Conservation (phyloP, 1,140 invertebrate species). For the Alviniconcha marisindica region DNA sequence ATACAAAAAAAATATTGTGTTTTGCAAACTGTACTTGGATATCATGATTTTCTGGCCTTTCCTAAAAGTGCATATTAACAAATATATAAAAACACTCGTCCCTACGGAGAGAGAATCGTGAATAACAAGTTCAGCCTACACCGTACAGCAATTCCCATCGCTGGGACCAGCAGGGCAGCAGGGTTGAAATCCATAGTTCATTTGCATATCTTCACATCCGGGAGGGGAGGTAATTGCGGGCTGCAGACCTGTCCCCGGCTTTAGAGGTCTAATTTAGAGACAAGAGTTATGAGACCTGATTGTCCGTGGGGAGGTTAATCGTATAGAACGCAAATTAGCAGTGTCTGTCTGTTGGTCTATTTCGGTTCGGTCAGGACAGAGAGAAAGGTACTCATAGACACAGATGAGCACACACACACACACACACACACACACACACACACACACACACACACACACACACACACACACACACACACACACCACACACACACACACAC, state of each 20-base stretch:
- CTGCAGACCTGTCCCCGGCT: not conserved
- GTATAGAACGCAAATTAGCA: not conserved
- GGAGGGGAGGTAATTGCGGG: not conserved
- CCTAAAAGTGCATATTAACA: too few species aligned
- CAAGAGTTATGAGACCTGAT: not conserved
- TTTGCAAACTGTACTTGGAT: too few species aligned
- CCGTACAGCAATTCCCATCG: not conserved
- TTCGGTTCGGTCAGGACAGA: not conserved
- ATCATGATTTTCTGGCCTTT: too few species aligned
- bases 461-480: too few species aligned
- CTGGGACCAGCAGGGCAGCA: not conserved
- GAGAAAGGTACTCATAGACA: not conserved
- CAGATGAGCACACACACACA: too few species aligned
- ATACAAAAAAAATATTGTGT: too few species aligned
- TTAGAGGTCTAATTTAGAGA: not conserved
- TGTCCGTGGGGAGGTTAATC: not conserved
- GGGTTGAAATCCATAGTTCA: not conserved
- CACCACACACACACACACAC: too few species aligned
- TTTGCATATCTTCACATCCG: conserved; percentile 1
- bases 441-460: too few species aligned
- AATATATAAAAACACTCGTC: too few species aligned
- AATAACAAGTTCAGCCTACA: not conserved
- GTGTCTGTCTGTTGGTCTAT: not conserved
- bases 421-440: too few species aligned
- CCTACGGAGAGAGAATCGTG: not conserved